Evolutionary conservation across 2,888 invertebrate species (phyloP).

Genomic region (Phortica okadai): DNA sequence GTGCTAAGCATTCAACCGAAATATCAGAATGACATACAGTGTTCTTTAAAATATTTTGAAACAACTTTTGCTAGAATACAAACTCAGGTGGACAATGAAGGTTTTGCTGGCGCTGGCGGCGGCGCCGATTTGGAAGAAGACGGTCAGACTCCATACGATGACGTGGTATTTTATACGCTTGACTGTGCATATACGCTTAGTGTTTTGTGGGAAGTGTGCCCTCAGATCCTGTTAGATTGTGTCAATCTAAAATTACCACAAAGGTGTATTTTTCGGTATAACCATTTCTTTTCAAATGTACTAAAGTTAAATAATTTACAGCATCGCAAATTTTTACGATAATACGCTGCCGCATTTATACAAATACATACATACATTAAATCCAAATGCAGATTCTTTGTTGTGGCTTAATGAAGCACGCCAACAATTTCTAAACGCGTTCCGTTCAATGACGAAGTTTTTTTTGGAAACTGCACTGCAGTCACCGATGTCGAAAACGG

Average conservation of each 20-base stretch:
- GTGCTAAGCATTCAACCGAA: constrained; percentile 79
- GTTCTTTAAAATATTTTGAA: constrained; percentile 78
- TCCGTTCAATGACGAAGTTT: constrained; percentile 74
- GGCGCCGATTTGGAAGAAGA: constrained; percentile 60
- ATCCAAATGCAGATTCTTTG: constrained; percentile 67
- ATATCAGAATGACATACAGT: constrained; percentile 80
- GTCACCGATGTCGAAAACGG: constrained; percentile 43
- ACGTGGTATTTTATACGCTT: constrained; percentile 82
- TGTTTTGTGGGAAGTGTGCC: constrained; percentile 83
- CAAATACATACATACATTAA: constrained; percentile 78
- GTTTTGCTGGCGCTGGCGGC: constrained; percentile 67
- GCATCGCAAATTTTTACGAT: constrained; percentile 87
- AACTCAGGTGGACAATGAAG: constrained; percentile 73
- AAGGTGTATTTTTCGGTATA: constrained; percentile 73
- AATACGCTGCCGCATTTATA: constrained; percentile 84
- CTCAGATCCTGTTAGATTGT: constrained; percentile 78
- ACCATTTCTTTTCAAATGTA: constrained; percentile 19
- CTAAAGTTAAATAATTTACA: constrained; percentile 67
- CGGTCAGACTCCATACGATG: constrained; percentile 78
- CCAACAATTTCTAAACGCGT: constrained; percentile 77
- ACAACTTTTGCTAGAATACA: constrained; percentile 76
- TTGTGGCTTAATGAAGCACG: constrained; percentile 72
- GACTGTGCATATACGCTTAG: constrained; percentile 84
- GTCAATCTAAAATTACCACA: constrained; percentile 80
- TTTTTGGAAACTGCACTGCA: constrained; percentile 69